These are phyloP conservation scores for Cichladusa arquata DNA, from an alignment of 2,113 vertebrate species.

Conservation along the genomic window DNA sequence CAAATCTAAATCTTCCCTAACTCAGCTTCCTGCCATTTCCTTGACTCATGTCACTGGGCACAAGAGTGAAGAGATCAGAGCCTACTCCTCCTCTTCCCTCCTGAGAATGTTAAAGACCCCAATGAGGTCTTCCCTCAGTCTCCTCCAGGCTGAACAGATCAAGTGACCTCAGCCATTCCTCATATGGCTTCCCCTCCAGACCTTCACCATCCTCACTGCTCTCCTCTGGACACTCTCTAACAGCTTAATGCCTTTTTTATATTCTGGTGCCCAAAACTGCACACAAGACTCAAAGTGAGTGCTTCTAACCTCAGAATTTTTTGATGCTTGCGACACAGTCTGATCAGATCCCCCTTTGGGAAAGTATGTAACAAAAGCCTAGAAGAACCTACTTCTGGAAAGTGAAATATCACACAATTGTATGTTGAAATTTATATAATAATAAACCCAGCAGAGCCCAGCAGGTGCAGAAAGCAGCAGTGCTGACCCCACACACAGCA, in stretches of 20 bases:
- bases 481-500: background rate
- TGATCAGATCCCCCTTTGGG: background rate
- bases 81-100: background rate
- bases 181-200: background rate
- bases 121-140: background rate
- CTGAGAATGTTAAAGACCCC: background rate
- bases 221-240: background rate
- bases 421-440: background rate
- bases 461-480: rapidly evolving
- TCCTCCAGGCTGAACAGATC: background rate
- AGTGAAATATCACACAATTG: background rate
- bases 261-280: background rate
- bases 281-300: background rate
- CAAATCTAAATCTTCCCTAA: background rate
- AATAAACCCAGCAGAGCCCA: background rate
- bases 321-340: background rate
- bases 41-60: background rate
- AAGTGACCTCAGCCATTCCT: background rate
- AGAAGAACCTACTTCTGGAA: background rate
- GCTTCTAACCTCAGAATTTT: background rate
- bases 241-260: background rate
- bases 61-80: background rate
- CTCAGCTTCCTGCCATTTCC: background rate
- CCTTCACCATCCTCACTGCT: background rate
- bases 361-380: background rate